Evolutionary conservation across 2,113 vertebrate species (phyloP).

Genomic region (Scomber scombrus): DNA sequence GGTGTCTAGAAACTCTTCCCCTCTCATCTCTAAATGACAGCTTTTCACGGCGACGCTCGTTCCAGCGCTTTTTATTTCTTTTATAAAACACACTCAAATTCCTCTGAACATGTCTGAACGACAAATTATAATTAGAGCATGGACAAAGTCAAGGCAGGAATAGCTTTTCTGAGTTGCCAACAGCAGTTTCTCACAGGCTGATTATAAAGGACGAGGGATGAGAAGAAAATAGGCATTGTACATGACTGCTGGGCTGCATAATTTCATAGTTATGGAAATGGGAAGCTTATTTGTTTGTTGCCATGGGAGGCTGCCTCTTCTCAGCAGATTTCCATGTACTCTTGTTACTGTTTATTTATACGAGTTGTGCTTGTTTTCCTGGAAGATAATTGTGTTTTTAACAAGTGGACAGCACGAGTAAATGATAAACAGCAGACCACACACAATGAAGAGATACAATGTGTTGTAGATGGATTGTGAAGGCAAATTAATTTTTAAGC

Average conservation of each 20-base stretch:
- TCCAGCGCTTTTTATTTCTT: not conserved
- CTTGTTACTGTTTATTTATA: conserved; percentile 1
- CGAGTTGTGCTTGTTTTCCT: not conserved
- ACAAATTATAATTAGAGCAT: conserved; percentile 11
- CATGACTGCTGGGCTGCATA: conserved; percentile 65
- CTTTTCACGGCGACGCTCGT: not conserved
- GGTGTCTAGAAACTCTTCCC: not conserved
- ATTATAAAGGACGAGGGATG: conserved; percentile 39
- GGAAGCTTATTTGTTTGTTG: conserved; percentile 56
- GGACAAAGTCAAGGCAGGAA: conserved; percentile 9
- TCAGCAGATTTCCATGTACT: conserved; percentile 30
- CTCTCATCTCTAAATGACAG: not conserved
- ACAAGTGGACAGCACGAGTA: conserved; percentile 2
- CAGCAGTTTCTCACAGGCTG: conserved; percentile 28
- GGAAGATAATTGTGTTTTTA: conserved; percentile 29
- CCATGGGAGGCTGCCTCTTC: conserved; percentile 36
- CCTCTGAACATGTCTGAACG: not conserved
- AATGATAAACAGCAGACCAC: not conserved
- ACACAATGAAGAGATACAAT: not conserved
- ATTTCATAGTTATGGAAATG: conserved; percentile 62
- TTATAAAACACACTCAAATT: not conserved
- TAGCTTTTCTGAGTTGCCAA: conserved; percentile 14
- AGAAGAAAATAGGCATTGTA: conserved; percentile 59
- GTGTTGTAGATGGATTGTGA: not conserved
- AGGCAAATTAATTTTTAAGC: not conserved